A percentile compares a stretch with the other conserved stretches of the same genome.
Evolutionary conservation across 1,140 invertebrate species (phyloP).

Genomic region (Hetaerina americana): DNA sequence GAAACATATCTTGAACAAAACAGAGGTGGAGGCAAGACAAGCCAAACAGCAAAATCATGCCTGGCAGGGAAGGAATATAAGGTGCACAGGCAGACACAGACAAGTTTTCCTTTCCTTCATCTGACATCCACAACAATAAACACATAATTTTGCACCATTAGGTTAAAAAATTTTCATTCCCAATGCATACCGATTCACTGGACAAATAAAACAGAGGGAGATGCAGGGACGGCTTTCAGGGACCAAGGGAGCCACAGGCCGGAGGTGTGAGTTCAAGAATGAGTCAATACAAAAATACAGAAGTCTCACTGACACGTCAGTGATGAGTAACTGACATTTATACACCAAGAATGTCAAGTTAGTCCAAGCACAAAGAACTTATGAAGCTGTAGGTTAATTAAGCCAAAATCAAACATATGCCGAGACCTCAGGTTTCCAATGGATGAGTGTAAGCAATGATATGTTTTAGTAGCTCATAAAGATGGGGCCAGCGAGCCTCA

Average conservation of each 20-base stretch:
- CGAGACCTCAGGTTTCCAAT: neutral
- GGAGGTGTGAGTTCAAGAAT: neutral
- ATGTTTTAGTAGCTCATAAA: neutral
- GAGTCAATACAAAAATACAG: neutral
- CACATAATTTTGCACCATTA: neutral
- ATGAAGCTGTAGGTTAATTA: neutral
- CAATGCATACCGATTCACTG: neutral
- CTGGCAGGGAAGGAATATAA: neutral
- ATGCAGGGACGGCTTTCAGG: neutral
- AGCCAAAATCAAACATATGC: neutral
- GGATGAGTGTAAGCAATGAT: neutral
- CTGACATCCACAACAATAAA: neutral
- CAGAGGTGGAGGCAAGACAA: neutral
- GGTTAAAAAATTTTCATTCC: neutral
- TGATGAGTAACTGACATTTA: neutral
- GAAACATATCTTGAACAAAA: neutral
- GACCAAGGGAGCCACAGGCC: neutral
- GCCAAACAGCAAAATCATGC: neutral
- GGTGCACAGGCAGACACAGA: neutral
- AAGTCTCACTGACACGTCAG: neutral
- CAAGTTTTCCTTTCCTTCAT: neutral
- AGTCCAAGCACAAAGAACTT: neutral
- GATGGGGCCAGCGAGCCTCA: neutral
- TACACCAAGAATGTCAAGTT: neutral
- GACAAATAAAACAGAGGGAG: neutral